Evolutionary conservation across 2,888 invertebrate genomes (phyloP).

Genomic region (Tanypteryx hageni): DNA sequence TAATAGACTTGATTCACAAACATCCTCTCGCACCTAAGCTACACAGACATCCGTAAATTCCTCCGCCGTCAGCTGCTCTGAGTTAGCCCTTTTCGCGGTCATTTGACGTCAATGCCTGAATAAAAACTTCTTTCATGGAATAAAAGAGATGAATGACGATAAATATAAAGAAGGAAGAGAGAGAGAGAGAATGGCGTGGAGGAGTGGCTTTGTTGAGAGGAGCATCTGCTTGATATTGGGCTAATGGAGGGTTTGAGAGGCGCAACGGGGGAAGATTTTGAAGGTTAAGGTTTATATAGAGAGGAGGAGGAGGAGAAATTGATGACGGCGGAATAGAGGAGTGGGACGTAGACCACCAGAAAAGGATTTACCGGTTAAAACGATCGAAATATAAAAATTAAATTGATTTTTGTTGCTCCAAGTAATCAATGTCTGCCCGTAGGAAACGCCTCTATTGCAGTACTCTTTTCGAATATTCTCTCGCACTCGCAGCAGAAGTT

Average conservation of each 20-base stretch:
- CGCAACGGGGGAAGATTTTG: neutral
- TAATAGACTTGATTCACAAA: neutral
- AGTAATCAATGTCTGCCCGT: too few relatives aligned
- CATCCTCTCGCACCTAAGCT: too few relatives aligned
- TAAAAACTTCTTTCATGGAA: neutral
- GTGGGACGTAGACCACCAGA: too few relatives aligned
- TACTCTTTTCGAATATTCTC: too few relatives aligned
- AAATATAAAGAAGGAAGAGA: constrained; percentile 10
- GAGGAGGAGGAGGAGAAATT: too few relatives aligned
- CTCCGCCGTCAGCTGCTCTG: neutral
- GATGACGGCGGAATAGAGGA: too few relatives aligned
- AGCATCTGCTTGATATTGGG: constrained; percentile 8
- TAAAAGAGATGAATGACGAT: constrained; percentile 3
- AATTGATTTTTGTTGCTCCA: too few relatives aligned
- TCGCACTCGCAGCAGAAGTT: too few relatives aligned
- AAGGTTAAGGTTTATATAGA: too few relatives aligned
- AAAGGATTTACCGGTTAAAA: too few relatives aligned
- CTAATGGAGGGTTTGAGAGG: neutral
- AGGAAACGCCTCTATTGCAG: too few relatives aligned
- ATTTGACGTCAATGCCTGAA: neutral
- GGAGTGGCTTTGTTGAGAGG: neutral
- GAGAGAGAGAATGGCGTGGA: neutral
- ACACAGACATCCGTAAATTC: neutral
- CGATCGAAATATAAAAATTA: too few relatives aligned
- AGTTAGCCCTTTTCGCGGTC: neutral